Base-by-base conservation (phyloP, 1,140 invertebrate species). In the Dinothrombium tinctorium region DNA sequence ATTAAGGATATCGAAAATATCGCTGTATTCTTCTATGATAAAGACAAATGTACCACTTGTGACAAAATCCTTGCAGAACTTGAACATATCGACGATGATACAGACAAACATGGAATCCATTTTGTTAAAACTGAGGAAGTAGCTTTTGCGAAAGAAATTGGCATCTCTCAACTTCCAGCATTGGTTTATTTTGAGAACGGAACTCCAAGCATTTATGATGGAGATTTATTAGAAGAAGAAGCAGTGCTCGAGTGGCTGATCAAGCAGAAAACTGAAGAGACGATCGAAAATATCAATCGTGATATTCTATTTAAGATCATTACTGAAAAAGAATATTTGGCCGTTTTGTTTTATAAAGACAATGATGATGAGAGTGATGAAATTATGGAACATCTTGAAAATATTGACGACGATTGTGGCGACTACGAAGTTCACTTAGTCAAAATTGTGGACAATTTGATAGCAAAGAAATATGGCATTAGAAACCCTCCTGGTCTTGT, bases 381-480 rank as follows among this genome's bases (percentile, higher is more conserved):
- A 21, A 52, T 83, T 22, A 59, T 84, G 17, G 61, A 80, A 41
- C 77, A 84, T 53, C 68, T 89, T 26, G 82, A 87, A 59, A 59
- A 86, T 33, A 87, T 89, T 47, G 82, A 87, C 50, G 80, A 86
- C 51, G 82, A 89, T 61, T 82, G 80, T 12, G 61, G 71, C 1
- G 78, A 87, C 56, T 92, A 83, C 59, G 82, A 81, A 40, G 83
- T 89, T 47, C 78, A 81, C 61, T 73, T 90, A 41, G 79, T 83
- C 0, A 81, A 87, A 63, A 80, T 80, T 62, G 72, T 69, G 51
- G 82, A 90, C 59, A 66, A 73, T 17, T 53, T 89, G 14, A 87
- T 92, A 77, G 82, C 83, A 2, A 90, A 90, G 57, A 90, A 89
- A 54, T 86, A 83, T 57, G 82, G 83, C 2, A 82, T 71, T 53